Conservation (phyloP, 2,888 invertebrate genomes). For the Drosophila mettleri region DNA sequence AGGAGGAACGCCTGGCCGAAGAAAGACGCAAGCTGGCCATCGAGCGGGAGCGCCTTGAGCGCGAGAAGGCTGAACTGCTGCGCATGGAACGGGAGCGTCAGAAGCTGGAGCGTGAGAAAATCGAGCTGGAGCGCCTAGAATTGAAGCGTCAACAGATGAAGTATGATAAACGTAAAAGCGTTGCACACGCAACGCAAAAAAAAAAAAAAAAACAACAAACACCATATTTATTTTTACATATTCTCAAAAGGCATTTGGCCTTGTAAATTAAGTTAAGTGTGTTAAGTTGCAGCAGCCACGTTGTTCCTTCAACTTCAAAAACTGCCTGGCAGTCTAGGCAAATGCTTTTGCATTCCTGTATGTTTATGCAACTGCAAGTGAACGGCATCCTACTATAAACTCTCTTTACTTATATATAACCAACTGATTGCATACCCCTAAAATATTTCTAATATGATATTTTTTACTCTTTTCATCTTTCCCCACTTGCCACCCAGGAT, state of each 20-base stretch:
- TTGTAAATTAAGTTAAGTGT: slow-evolving; percentile 54
- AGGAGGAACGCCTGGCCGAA: slow-evolving; percentile 92
- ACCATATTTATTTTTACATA: slow-evolving; percentile 62
- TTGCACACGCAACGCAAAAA: slow-evolving; percentile 52
- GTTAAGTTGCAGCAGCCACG: slow-evolving; percentile 69
- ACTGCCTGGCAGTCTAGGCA: slow-evolving; percentile 50
- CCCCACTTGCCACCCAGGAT: slow-evolving; percentile 73
- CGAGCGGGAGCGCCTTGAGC: slow-evolving; percentile 94
- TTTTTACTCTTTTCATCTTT: slow-evolving; percentile 60
- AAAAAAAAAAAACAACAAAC: slow-evolving; percentile 49
- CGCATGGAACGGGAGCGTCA: slow-evolving; percentile 94
- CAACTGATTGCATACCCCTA: not conserved
- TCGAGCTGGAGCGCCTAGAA: slow-evolving; percentile 92
- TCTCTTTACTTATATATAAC: slow-evolving; percentile 37
- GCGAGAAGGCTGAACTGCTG: slow-evolving; percentile 93
- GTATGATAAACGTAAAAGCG: slow-evolving; percentile 84
- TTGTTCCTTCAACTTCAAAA: slow-evolving; percentile 62
- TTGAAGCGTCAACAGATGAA: slow-evolving; percentile 92
- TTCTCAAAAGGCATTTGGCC: slow-evolving; percentile 62
- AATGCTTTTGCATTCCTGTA: slow-evolving; percentile 53
- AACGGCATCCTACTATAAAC: slow-evolving; percentile 57
- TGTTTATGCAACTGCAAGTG: slow-evolving; percentile 54
- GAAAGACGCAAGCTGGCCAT: slow-evolving; percentile 92
- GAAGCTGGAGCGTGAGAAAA: slow-evolving; percentile 90
- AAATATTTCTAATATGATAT: slow-evolving; percentile 42